These are phyloP conservation scores for Chironomus tepperi DNA, from an alignment of 1,140 invertebrate species.

Conservation along the genomic window DNA sequence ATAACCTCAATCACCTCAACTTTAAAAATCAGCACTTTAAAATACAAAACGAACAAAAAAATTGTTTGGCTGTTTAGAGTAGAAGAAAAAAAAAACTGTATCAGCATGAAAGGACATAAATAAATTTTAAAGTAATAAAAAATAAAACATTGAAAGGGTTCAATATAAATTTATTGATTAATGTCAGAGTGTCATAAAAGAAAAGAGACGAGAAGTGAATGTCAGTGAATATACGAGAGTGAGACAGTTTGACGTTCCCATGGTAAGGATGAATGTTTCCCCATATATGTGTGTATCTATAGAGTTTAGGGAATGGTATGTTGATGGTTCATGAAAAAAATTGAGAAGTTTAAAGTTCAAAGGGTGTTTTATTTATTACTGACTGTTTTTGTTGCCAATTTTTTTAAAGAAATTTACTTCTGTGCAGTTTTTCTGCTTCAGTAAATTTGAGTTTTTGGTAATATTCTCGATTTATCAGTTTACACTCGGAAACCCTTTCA, in stretches of 20 bases:
- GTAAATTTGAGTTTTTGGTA: not conserved
- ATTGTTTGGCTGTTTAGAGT: no score
- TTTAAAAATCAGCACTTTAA: no score
- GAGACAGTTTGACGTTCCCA: constrained; percentile 6
- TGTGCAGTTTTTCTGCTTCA: not conserved
- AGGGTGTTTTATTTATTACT: constrained; percentile 21
- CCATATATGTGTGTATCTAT: not conserved
- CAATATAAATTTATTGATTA: constrained; percentile 24
- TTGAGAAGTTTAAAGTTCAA: not conserved
- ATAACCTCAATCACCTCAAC: no score
- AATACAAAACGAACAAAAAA: no score
- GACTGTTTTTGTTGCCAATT: not conserved
- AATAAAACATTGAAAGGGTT: constrained; percentile 22
- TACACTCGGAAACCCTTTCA: not conserved
- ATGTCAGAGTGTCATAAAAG: constrained; percentile 20
- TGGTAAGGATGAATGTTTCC: not conserved
- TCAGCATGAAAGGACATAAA: constrained; percentile 14
- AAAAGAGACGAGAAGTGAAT: not conserved
- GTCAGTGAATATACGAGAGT: not conserved
- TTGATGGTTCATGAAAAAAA: no score
- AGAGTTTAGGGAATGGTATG: no score
- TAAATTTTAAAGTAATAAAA: constrained; percentile 24
- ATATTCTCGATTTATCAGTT: not conserved
- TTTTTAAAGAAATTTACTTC: not conserved
- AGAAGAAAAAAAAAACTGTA: constrained; percentile 4